A percentile compares a stretch with the other conserved stretches of the same genome.
Evolutionary conservation across 1,140 invertebrate genomes (phyloP).

Genomic region (Copidosoma floridanum): DNA sequence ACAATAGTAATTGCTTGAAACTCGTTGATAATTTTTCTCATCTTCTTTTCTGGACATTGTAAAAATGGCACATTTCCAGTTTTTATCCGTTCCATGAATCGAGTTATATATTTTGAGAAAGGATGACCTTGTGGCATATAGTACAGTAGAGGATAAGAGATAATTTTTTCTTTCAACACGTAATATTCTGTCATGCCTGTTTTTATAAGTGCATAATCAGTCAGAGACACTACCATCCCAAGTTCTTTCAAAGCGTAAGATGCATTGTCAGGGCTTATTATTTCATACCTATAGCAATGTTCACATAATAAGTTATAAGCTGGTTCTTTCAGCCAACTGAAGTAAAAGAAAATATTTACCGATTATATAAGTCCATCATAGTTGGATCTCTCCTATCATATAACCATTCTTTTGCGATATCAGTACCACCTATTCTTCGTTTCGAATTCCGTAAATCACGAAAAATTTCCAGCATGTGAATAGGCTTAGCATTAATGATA

Average conservation of each 20-base stretch:
- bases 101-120: neutral
- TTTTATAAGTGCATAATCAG: neutral
- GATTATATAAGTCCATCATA: neutral
- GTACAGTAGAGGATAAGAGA: slow-evolving; percentile 1
- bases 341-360: neutral
- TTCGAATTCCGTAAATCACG: neutral
- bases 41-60: neutral
- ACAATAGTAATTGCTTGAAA: neutral
- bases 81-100: neutral
- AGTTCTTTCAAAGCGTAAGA: neutral
- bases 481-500: neutral
- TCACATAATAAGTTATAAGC: neutral
- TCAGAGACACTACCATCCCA: neutral
- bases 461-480: neutral
- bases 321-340: neutral
- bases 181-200: neutral
- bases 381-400: neutral
- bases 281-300: neutral
- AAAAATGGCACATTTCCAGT: slow-evolving; percentile 12
- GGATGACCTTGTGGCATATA: neutral
- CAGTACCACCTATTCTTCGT: neutral
- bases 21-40: neutral
- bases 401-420: neutral
- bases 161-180: neutral
- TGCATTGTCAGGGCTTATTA: neutral